Conservation (phyloP, 2,797 vertebrate species). For the Catharus ustulatus region DNA sequence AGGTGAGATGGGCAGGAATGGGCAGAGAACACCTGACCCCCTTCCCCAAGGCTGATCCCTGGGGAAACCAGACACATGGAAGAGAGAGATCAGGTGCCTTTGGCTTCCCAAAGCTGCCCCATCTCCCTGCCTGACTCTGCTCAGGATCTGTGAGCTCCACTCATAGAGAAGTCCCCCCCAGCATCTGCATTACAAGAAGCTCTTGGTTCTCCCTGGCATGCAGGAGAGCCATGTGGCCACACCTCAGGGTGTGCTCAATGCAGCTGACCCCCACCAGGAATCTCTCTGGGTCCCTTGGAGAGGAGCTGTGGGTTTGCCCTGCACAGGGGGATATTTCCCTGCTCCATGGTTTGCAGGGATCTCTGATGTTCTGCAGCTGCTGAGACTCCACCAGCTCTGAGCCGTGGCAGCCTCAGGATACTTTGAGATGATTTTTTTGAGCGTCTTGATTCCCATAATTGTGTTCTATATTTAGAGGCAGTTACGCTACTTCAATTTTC, state of each 20-base stretch:
- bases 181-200: neutral
- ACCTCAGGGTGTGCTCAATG: neutral
- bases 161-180: neutral
- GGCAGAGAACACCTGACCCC: neutral
- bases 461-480: conserved; percentile 29
- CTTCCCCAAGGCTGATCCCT: neutral
- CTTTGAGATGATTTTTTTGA: neutral
- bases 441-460: neutral
- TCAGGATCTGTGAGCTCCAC: neutral
- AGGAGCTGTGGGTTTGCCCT: neutral
- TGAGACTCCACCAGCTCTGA: neutral
- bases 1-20: neutral
- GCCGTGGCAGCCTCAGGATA: neutral
- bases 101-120: neutral
- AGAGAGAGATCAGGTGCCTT: accelerated
- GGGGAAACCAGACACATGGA: neutral
- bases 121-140: neutral
- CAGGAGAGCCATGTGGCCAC: accelerated
- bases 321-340: neutral
- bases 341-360: neutral
- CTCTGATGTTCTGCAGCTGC: neutral
- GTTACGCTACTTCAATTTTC: conserved; percentile 15
- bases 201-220: neutral
- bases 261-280: neutral
- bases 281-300: neutral